A percentile compares a stretch with the other conserved stretches of the same genome.
phyloP scores from a whole-genome alignment of 2,113 vertebrate species.

The Desmodus rotundus region DNA sequence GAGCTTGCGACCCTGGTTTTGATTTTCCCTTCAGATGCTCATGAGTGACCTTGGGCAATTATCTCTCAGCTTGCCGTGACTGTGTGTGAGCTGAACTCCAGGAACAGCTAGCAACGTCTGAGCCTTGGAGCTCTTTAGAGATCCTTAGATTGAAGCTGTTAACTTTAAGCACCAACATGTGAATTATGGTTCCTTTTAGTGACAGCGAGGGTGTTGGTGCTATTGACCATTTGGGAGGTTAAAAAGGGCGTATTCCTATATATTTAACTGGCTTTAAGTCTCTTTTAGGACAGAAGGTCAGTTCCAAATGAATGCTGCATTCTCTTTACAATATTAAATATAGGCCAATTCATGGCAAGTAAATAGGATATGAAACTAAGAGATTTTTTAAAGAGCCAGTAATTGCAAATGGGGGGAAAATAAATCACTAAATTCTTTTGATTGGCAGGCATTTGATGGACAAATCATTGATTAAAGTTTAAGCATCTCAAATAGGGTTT shows the following conservation, averaged over 20 bases:
- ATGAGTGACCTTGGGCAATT: conserved; percentile 29
- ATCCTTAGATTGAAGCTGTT: background rate
- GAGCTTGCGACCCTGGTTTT: background rate
- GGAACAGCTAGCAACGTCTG: conserved; percentile 11
- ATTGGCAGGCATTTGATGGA: background rate
- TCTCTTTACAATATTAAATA: background rate
- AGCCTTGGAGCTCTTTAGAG: background rate
- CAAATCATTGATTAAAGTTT: background rate
- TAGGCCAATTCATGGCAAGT: background rate
- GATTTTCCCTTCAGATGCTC: conserved; percentile 35
- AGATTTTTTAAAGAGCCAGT: background rate
- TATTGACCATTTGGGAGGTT: background rate
- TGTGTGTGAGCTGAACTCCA: background rate
- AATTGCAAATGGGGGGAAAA: background rate
- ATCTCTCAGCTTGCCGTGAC: background rate
- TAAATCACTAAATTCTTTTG: background rate
- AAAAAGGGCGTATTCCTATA: background rate
- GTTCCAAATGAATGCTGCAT: background rate
- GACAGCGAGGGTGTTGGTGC: background rate
- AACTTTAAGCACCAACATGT: background rate
- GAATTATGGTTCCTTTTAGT: background rate
- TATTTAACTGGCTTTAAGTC: background rate
- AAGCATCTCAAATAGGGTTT: background rate
- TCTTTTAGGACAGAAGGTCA: background rate
- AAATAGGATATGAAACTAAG: background rate